Percentiles rank a stretch among this genome's conserved stretches.
phyloP scores from a whole-genome alignment of 2,797 vertebrate genomes.

The Rhinatrema bivittatum region DNA sequence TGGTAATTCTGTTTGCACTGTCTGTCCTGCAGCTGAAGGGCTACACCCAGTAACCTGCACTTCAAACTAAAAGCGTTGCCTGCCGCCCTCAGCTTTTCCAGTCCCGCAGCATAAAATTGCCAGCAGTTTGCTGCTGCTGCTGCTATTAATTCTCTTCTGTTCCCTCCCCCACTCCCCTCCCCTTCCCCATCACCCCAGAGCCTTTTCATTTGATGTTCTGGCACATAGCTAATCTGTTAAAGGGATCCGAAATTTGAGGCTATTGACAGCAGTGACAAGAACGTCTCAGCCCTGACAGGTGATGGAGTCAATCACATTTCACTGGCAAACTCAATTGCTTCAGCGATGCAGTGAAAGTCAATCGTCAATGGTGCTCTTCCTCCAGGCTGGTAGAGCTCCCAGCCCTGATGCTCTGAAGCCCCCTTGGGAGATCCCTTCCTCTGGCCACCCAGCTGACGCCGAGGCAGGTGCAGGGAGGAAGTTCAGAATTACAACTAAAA shows the following conservation, averaged over 20 bases:
- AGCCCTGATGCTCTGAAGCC: no score
- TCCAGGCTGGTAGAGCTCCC: no score
- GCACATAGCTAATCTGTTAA: conserved; percentile 51
- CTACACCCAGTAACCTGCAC: no score
- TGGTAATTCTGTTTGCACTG: no score
- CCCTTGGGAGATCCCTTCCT: no score
- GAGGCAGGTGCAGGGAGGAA: no score
- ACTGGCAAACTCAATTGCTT: conserved; percentile 82
- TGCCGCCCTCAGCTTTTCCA: neutral
- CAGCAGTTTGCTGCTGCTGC: conserved; percentile 48
- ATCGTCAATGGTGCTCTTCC: conserved; percentile 53
- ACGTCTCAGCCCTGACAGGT: conserved; percentile 72
- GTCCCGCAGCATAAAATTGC: conserved; percentile 36
- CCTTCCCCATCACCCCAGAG: conserved; percentile 29
- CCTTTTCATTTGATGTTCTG: conserved; percentile 52
- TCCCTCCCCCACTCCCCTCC: no score
- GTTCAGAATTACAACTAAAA: no score
- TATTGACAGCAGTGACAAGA: conserved; percentile 57
- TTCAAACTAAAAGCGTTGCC: no score
- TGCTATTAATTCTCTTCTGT: conserved; percentile 56
- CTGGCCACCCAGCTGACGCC: no score
- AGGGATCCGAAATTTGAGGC: conserved; percentile 59
- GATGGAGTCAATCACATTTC: conserved; percentile 79
- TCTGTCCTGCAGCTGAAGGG: no score
- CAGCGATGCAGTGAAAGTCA: conserved; percentile 85